Base-by-base conservation (phyloP, 2,888 invertebrate species). In the Dasysyrphus tricinctus region DNA sequence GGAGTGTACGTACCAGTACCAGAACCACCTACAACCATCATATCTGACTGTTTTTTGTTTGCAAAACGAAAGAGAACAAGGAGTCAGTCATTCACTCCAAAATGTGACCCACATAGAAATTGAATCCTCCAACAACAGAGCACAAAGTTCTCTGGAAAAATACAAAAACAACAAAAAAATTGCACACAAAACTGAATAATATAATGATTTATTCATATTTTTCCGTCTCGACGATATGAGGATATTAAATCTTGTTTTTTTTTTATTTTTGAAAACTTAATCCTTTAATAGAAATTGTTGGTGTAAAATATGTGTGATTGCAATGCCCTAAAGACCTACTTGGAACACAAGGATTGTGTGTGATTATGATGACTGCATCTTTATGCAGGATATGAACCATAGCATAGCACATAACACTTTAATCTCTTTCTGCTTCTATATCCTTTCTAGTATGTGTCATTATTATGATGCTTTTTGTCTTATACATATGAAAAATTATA, bases 171-270 rank as follows among this genome's bases (percentile, higher is more conserved):
- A 78, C 14, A 78, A 51, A 61, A 57, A 34, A 29, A 1, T 5
- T 32, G 29, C 29, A 61, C 42, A 70, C 6, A 51, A 70, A 74
- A 74, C 63, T 57, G 44, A 54, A 65, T 61, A 63, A 63, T 47
- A 72, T 63, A 82, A 78, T 78, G 56, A 78, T 80, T 76, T 84
- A 76, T 80, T 80, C 76, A 80, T 51, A 84, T 76, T 72, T 72
- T 47, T 80, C 80, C 76, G 80, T 84, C 84, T 80, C 80, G 84
- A 80, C 80, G 39, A 69, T 49, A 49, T 80, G 24, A 59, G 75
- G 80, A 83, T 76, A 84, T 84, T 70, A 84, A 84, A 79, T 79
- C 75, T 79, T 72, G 42, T n/a, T 39, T 19, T 61, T 39, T 12
- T 19, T 37, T 14, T n/a, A n/a, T n/a, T 51, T 37, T 34, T 56